Evolutionary conservation across 1,140 invertebrate species (phyloP), one percentile per base, ranked within the genome.

Genomic region (Chironomus tepperi): DNA sequence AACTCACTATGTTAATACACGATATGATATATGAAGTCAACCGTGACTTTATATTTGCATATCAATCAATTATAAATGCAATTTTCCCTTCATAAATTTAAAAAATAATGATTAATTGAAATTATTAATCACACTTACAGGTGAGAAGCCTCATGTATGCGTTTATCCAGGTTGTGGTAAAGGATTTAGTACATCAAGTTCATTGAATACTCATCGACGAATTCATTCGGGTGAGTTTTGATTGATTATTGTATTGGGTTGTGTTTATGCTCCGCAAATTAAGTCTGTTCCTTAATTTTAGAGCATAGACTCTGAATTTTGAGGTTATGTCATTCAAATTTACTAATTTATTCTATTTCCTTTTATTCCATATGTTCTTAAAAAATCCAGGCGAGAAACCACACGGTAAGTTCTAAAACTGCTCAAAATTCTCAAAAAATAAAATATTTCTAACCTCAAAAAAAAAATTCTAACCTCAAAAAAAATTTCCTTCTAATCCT

Each of bases 91-190:
- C 24, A 34, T 34, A 34, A 34, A 34, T 2, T 1, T 2, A 34
- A 34, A 34, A 34, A 34, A 34, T 34, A 34, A 34, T 34, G 24
- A 34, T 34, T 34, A 34, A 34, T 34, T 34, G 24, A 34, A 2
- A 34, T n/a, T 34, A 34, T 34, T 34, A 34, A 34, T 34, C 24
- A 34, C 24, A 34, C 43, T 57, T 85, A n/a, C 82, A 94, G 94
- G 94, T 10, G 94, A 97, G 82, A 96, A 96, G 82, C 95, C 95
- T 0, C 94, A 96, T 82, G 91, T 93, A 7, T 97, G 95, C 83
- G 91, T 93, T 82, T 34, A 34, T 34, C 2, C 24, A 34, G 91
- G 95, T 0, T 97, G 95, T 83, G 91, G 91, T 77, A 92, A 92
- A 81, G 93, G 93, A 12, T 97, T 97, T 86, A 94, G 92, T 77